These are phyloP conservation scores for Luperina testacea DNA, from an alignment of 2,888 invertebrate genomes.

Conservation along the genomic window DNA sequence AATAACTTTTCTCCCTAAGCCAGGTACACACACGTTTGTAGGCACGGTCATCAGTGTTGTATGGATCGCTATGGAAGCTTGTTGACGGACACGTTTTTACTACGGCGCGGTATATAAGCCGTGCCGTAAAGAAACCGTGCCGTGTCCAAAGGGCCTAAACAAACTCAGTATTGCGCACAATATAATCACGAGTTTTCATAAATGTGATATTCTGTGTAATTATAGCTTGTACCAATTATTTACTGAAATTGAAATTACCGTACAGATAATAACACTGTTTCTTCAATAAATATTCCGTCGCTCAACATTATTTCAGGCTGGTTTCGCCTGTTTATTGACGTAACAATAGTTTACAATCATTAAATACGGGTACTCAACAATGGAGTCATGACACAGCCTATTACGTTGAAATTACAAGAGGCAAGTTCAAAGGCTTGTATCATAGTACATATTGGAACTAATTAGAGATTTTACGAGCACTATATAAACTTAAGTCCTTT, in stretches of 20 bases:
- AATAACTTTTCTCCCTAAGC: background rate
- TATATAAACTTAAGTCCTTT: conserved; percentile 39
- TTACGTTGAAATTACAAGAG: conserved; percentile 46
- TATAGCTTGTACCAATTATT: conserved; percentile 9
- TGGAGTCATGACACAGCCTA: conserved; percentile 37
- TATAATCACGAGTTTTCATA: background rate
- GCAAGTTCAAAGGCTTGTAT: conserved; percentile 38
- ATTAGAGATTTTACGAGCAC: conserved; percentile 50
- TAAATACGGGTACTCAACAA: conserved; percentile 52
- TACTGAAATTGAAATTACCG: conserved; percentile 21
- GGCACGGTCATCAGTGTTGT: background rate
- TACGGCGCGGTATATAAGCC: background rate
- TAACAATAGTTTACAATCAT: conserved; percentile 47
- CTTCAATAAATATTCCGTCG: conserved; percentile 35
- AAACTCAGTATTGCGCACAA: background rate
- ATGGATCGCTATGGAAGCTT: background rate
- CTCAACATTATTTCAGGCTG: conserved; percentile 19
- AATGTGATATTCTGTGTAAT: background rate
- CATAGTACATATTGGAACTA: conserved; percentile 41
- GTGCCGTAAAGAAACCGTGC: background rate
- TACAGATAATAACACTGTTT: conserved; percentile 37
- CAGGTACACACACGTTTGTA: background rate
- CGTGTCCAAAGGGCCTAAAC: background rate
- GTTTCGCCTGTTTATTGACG: conserved; percentile 38
- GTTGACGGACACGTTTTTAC: background rate